Base-by-base conservation (phyloP, 2,888 invertebrate species). In the Chrysopilus asiliformis region DNA sequence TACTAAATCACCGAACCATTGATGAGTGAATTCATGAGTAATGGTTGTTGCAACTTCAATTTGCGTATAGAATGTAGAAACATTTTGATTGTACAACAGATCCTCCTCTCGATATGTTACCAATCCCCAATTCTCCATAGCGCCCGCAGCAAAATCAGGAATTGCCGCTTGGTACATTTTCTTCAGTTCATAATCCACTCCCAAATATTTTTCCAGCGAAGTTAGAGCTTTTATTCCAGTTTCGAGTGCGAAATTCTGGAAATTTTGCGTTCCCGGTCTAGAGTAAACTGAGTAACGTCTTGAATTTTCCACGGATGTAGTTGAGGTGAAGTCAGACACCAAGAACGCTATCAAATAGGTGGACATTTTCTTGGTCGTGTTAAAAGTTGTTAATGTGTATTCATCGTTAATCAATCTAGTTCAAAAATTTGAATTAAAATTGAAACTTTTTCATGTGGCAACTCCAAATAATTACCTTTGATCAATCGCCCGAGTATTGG, bases 121-220 rank as follows among this genome's bases (percentile, higher is more conserved):
- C 27, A 91, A 60, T 4, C 91, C 91, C 90, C 91, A 91, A 56
- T 91, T 93, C 56, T 93, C 90, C 89, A 91, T 91, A 24, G 89
- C 90, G 14, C 81, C 81, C 43, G 81, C 77, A 17, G 74, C 69
- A 51, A 89, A 87, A 49, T 87, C 82, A 0, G 87, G 84, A 8
- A 91, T 72, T 1, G 85, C 85, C 2, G 81, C 79, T 79, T 90
- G 83, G 56, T 93, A 90, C 49, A 85, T 71, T 62, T 90, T 89
- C 0, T 79, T 74, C 14, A 89, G 52, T 0, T 79, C 76, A 48
- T 81, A 90, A 13, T 72, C 63, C 16, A 83, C 74, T 40, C 71
- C 69, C 50, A 86, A 85, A 45, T 78, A 82, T 0, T 73, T 66
- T 40, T 79, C 79, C 32, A 80, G 70, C 45, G 72, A 75, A 16